Conservation (phyloP, 2,888 invertebrate genomes). For the Arge pagana region DNA sequence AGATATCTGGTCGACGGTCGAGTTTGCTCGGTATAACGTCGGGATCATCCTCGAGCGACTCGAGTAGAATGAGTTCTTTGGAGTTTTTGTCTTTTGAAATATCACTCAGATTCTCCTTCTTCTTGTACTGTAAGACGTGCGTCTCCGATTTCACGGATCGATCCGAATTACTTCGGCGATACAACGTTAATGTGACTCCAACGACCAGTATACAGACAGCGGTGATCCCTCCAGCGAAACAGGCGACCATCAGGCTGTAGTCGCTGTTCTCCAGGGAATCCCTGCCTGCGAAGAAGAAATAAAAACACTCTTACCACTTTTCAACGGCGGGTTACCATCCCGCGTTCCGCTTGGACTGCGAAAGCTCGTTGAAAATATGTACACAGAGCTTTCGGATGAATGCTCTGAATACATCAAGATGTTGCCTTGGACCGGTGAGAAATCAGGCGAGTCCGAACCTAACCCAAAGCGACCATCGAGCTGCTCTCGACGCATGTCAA, state of each 20-base stretch:
- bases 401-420: too few species aligned
- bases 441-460: too few species aligned
- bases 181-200: constrained; percentile 49
- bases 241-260: constrained; percentile 51
- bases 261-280: constrained; percentile 45
- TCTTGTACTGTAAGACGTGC: background rate
- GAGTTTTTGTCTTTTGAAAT: constrained; percentile 25
- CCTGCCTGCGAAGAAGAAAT: constrained; percentile 40
- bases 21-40: constrained; percentile 49
- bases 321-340: constrained; percentile 35
- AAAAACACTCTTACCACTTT: constrained; percentile 33
- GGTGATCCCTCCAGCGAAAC: constrained; percentile 51
- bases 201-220: constrained; percentile 50
- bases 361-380: too few species aligned
- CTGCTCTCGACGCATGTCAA: too few species aligned
- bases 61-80: background rate
- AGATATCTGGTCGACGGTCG: constrained; percentile 43
- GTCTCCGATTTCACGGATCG: constrained; percentile 39
- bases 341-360: too few species aligned
- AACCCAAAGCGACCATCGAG: too few species aligned
- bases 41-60: constrained; percentile 43
- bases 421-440: too few species aligned
- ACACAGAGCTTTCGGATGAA: too few species aligned
- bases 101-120: constrained; percentile 17
- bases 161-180: constrained; percentile 44